A percentile compares a stretch with the other conserved stretches of the same genome.
Evolutionary conservation across 2,888 invertebrate genomes (phyloP).

Genomic region (Dendrolimus houi): DNA sequence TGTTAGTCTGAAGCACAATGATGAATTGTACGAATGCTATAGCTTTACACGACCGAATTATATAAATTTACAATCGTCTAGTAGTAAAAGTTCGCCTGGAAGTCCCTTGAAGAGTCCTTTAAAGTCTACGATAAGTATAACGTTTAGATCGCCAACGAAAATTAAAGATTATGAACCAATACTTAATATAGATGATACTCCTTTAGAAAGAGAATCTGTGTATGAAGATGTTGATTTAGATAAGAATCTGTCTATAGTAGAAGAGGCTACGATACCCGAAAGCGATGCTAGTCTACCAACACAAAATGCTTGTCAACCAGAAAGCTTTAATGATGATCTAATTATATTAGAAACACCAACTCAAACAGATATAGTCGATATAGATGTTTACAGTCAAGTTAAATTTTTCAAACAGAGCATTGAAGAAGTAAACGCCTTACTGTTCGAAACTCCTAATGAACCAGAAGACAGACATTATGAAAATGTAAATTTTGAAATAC

Average conservation of each 20-base stretch:
- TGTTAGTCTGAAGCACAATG: slow-evolving; percentile 40
- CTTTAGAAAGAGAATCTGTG: slow-evolving; percentile 60
- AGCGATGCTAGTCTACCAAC: slow-evolving; percentile 74
- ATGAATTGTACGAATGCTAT: slow-evolving; percentile 57
- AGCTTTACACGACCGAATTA: slow-evolving; percentile 62
- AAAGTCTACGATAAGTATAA: slow-evolving; percentile 84
- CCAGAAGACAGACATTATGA: slow-evolving; percentile 44
- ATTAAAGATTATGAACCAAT: slow-evolving; percentile 56
- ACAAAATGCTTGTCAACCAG: slow-evolving; percentile 75
- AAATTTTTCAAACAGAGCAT: slow-evolving; percentile 84
- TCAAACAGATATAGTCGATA: slow-evolving; percentile 47
- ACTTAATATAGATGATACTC: slow-evolving; percentile 44
- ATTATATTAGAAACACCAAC: slow-evolving; percentile 77
- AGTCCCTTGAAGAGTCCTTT: slow-evolving; percentile 74
- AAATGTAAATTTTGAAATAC: slow-evolving; percentile 41
- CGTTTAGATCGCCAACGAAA: slow-evolving; percentile 80
- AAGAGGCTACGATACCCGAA: slow-evolving; percentile 73
- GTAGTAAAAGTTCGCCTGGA: slow-evolving; percentile 59
- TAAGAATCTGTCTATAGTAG: slow-evolving; percentile 67
- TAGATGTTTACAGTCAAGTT: slow-evolving; percentile 84
- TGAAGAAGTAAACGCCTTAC: slow-evolving; percentile 82
- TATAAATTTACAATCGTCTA: slow-evolving; percentile 62
- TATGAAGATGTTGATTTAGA: slow-evolving; percentile 77
- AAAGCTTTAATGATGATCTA: slow-evolving; percentile 43
- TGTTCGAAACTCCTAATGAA: slow-evolving; percentile 42